Percentiles rank a stretch among this genome's conserved stretches.
Conservation (phyloP, 1,140 invertebrate species). For the Ephestia elutella region DNA sequence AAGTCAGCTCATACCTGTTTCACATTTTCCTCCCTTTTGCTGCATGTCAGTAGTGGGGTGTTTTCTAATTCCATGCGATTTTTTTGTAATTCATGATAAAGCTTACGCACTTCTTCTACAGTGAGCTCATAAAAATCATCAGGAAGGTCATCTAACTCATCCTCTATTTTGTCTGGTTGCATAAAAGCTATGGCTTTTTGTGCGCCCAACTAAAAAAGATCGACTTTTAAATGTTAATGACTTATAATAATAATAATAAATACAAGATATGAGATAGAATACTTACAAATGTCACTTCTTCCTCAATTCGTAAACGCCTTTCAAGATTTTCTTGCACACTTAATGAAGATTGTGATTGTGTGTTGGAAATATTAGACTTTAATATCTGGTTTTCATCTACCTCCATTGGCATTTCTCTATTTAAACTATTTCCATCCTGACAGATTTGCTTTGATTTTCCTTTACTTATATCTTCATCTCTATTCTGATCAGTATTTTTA, state of each 20-base stretch:
- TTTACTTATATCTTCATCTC: background rate
- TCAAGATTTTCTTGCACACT: slow-evolving; percentile 40
- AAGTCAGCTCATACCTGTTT: slow-evolving; percentile 75
- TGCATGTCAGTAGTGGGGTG: slow-evolving; percentile 79
- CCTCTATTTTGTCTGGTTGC: slow-evolving; percentile 76
- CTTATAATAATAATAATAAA: too few species aligned
- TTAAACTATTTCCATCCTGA: background rate
- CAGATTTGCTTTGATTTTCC: background rate
- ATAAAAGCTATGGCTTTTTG: slow-evolving; percentile 81
- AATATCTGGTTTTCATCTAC: slow-evolving; percentile 14
- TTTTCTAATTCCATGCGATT: slow-evolving; percentile 77
- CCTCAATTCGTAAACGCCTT: slow-evolving; percentile 55
- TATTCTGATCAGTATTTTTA: slow-evolving; percentile 10
- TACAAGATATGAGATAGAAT: slow-evolving; percentile 14
- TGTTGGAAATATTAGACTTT: slow-evolving; percentile 11
- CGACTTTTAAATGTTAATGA: too few species aligned
- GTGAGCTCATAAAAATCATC: slow-evolving; percentile 91
- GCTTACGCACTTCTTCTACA: slow-evolving; percentile 82
- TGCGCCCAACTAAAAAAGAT: slow-evolving; percentile 76
- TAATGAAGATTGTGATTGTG: slow-evolving; percentile 8
- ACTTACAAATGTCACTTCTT: slow-evolving; percentile 74
- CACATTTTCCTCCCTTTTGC: slow-evolving; percentile 77
- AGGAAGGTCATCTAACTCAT: slow-evolving; percentile 79
- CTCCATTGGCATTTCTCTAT: background rate
- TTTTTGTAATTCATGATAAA: slow-evolving; percentile 82